phyloP scores from a whole-genome alignment of 2,113 vertebrate genomes.

The Dinomys branickii region DNA sequence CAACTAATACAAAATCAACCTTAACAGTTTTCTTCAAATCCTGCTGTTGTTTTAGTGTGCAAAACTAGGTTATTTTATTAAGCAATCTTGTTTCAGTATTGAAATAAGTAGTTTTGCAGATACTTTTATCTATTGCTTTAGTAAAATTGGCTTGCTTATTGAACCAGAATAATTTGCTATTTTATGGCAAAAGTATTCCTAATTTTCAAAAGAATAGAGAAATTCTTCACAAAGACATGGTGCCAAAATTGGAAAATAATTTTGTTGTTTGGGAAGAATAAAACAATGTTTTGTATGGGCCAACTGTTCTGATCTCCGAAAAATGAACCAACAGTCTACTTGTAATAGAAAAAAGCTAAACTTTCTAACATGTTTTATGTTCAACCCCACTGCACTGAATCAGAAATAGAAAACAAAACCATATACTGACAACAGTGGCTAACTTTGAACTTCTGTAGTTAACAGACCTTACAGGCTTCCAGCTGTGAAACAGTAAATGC shows the following conservation, averaged over 20 bases:
- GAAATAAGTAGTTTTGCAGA: not conserved
- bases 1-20: not conserved
- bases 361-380: conserved; percentile 30
- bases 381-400: conserved; percentile 1
- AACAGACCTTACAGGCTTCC: conserved; percentile 55
- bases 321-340: conserved; percentile 16
- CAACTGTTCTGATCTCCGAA: not conserved
- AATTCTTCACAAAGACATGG: not conserved
- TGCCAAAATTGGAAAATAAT: conserved; percentile 36
- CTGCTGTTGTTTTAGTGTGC: not conserved
- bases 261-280: conserved; percentile 26
- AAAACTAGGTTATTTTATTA: not conserved
- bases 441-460: conserved; percentile 50
- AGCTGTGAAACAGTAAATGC: conserved; percentile 34
- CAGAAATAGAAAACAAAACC: conserved; percentile 42
- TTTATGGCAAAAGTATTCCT: conserved; percentile 28
- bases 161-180: conserved; percentile 41
- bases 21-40: conserved; percentile 20
- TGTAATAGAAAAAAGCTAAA: not conserved
- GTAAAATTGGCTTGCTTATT: not conserved
- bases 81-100: not conserved
- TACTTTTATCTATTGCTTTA: not conserved
- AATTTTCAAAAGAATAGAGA: not conserved
- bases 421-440: not conserved
- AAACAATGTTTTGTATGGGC: not conserved